Evolutionary conservation across 2,797 vertebrate species (phyloP), one percentile per base, ranked within the genome.

Genomic region (Eidolon dupreanum): DNA sequence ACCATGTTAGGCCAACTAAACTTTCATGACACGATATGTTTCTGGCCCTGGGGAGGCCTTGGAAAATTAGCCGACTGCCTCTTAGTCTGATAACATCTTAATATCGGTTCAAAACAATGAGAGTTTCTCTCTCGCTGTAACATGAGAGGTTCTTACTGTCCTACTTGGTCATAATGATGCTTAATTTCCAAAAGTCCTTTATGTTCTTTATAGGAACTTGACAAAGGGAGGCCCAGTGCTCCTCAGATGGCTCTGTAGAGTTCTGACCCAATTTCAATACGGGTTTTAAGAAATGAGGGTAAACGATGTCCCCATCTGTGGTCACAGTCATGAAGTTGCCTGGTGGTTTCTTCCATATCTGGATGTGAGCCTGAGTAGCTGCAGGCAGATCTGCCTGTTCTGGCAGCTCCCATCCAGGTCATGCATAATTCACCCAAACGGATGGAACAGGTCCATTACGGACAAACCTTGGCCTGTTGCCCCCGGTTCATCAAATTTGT

Each of bases 361-460:
- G 77, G 43, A 46, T n/a, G 36, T 15, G 33, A 51, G 88, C n/a
- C 88, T 89, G 36, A 41, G 11, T 8, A 71, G 73, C 90, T 66
- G 51, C 31, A 94, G 88, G 85, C 55, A 53, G 92, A 38, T 7
- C n/a, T 17, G 55, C 51, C 38, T 12, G 36, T 1, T 8, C 63
- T 33, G 20, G 61, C 82, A 6, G 65, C 36, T 65, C 55, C 12
- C 43, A 53, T 86, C 38, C 57, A 36, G 49, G 8, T 24, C 81
- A 38, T 51, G 43, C 51, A 66, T 75, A 95, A 95, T 90, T 78
- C 85, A 96, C 46, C 41, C 63, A 83, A 51, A 63, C 13, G 57
- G 55, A 84, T 73, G 92, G 33, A 90, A 66, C 24, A 38, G 84
- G 57, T 51, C 41, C 31, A 11, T 55, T 5, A 71, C 68, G 63